phyloP scores from a whole-genome alignment of 2,113 vertebrate species.

The Mesocricetus auratus region DNA sequence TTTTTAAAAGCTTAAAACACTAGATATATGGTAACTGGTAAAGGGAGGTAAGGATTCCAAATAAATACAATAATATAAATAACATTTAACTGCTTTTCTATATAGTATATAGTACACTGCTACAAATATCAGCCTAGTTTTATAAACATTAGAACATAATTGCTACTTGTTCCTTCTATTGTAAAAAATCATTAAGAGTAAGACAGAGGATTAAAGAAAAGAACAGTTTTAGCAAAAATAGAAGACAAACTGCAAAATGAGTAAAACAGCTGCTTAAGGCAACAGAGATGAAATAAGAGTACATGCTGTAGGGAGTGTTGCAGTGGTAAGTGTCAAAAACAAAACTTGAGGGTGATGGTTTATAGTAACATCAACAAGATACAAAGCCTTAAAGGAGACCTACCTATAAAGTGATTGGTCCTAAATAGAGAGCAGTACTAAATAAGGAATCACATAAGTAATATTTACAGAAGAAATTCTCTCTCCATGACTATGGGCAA shows the following conservation, averaged over 20 bases:
- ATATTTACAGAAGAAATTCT: constrained; percentile 39
- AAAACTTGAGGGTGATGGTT: background rate
- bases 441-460: constrained; percentile 22
- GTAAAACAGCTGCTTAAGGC: background rate
- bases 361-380: background rate
- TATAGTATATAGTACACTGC: background rate
- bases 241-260: constrained; percentile 42
- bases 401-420: background rate
- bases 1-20: background rate
- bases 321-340: background rate
- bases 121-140: background rate
- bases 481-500: background rate
- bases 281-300: background rate
- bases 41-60: constrained; percentile 45
- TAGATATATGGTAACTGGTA: constrained; percentile 20
- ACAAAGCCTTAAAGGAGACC: background rate
- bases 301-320: background rate
- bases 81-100: background rate
- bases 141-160: constrained; percentile 22
- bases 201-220: constrained; percentile 38
- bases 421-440: constrained; percentile 2
- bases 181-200: constrained; percentile 48
- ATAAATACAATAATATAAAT: constrained; percentile 53
- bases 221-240: constrained; percentile 6
- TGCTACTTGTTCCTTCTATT: constrained; percentile 24